These are phyloP conservation scores for Archilochus colubris DNA, from an alignment of 2,113 vertebrate genomes.

Conservation along the genomic window DNA sequence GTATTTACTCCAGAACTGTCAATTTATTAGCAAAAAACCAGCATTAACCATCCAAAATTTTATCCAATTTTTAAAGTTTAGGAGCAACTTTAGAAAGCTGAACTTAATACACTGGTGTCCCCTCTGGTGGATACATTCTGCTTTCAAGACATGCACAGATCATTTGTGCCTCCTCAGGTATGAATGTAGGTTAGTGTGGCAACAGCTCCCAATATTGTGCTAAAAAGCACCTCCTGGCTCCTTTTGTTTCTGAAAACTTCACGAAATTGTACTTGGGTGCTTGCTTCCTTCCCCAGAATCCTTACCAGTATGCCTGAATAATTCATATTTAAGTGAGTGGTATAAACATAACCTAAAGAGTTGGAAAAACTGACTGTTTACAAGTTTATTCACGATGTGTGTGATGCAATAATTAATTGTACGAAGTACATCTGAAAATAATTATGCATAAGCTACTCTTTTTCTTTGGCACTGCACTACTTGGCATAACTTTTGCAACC, in stretches of 20 bases:
- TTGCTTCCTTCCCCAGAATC: background rate
- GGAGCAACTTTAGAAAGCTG: background rate
- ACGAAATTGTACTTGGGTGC: background rate
- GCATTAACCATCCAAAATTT: background rate
- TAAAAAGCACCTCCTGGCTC: background rate
- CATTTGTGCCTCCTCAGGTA: rapidly evolving
- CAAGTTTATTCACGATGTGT: background rate
- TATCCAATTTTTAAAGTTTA: background rate
- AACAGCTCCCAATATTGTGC: background rate
- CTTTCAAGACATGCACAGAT: background rate
- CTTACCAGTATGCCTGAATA: background rate
- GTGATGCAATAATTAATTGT: background rate
- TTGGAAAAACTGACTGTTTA: background rate
- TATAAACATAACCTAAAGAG: background rate
- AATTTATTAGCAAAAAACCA: background rate
- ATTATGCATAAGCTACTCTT: background rate
- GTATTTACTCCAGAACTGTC: background rate
- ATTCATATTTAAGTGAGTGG: background rate
- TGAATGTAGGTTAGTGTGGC: background rate
- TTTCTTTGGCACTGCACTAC: background rate
- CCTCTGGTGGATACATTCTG: background rate
- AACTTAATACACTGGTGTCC: background rate
- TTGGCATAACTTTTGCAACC: background rate
- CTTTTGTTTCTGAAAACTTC: background rate
- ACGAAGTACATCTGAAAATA: background rate